Evolutionary conservation across 2,797 vertebrate species (phyloP).

Genomic region (Pampus argenteus): DNA sequence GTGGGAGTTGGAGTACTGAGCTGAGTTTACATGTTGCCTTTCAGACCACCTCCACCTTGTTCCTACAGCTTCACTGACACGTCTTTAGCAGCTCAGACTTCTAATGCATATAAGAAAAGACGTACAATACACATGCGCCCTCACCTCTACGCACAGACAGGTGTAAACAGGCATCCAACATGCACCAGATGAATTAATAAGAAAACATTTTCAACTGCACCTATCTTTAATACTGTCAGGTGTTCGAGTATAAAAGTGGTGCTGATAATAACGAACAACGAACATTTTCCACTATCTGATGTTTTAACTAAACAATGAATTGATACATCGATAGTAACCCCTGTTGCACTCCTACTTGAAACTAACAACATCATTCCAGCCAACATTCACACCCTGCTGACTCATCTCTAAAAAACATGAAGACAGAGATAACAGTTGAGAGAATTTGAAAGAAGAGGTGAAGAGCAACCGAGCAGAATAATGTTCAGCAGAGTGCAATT

Average conservation of each 20-base stretch:
- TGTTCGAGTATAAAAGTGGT: not conserved
- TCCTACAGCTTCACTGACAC: slow-evolving; percentile 32
- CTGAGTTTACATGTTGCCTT: slow-evolving; percentile 41
- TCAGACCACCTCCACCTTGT: slow-evolving; percentile 24
- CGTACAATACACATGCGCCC: slow-evolving; percentile 7
- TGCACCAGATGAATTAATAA: not conserved
- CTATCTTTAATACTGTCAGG: not conserved
- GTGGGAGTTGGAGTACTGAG: slow-evolving; percentile 17
- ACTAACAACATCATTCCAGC: slow-evolving; percentile 6
- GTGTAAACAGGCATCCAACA: slow-evolving; percentile 19
- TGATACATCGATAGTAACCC: not conserved
- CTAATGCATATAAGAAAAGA: slow-evolving; percentile 23
- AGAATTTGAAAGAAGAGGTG: slow-evolving; percentile 32
- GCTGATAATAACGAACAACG: not conserved
- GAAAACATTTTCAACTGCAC: slow-evolving; percentile 3
- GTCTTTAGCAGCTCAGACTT: slow-evolving; percentile 28
- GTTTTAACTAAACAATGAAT: not conserved
- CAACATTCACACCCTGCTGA: slow-evolving; percentile 34
- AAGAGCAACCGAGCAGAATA: slow-evolving; percentile 48
- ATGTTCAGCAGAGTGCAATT: slow-evolving; percentile 44
- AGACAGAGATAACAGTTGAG: slow-evolving; percentile 28
- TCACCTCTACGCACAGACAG: slow-evolving; percentile 6
- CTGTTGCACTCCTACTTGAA: not conserved
- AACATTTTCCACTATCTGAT: not conserved
- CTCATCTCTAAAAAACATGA: slow-evolving; percentile 36